These are phyloP conservation scores for Ahaetulla prasina DNA, from an alignment of 2,113 vertebrate genomes.

Conservation along the genomic window DNA sequence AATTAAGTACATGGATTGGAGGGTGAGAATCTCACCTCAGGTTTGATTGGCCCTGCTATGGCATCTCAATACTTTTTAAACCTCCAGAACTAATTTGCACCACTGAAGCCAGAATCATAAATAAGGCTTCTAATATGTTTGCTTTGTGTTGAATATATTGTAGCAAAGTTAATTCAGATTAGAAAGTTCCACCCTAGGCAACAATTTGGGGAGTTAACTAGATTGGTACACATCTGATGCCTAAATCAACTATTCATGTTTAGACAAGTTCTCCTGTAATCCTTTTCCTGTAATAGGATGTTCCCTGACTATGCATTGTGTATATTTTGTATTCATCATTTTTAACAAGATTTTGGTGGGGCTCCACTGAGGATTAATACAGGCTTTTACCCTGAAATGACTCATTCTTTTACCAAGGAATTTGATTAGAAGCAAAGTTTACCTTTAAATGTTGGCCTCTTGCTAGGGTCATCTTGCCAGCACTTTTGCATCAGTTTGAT, in stretches of 20 bases:
- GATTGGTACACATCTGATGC: conserved; percentile 12
- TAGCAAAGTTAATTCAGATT: not conserved
- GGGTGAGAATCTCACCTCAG: not conserved
- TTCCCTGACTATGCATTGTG: conserved; percentile 39
- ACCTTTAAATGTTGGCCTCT: conserved; percentile 93
- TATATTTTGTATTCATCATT: conserved; percentile 51
- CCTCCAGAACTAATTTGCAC: not conserved
- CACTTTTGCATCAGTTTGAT: conserved; percentile 89
- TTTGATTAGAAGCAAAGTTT: conserved; percentile 51
- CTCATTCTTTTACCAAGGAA: conserved; percentile 37
- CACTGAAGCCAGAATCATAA: not conserved
- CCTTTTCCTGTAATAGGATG: conserved; percentile 47
- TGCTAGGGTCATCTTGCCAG: conserved; percentile 82
- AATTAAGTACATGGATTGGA: not conserved
- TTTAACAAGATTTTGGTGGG: conserved; percentile 35
- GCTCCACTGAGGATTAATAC: conserved; percentile 45
- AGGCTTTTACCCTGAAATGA: conserved; percentile 50
- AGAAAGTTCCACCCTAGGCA: conserved; percentile 23
- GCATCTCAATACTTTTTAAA: not conserved
- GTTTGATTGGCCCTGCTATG: not conserved
- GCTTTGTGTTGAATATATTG: not conserved
- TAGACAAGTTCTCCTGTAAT: conserved; percentile 55
- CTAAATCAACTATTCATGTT: conserved; percentile 19
- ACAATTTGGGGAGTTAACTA: not conserved
- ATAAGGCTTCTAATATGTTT: not conserved